Evolutionary conservation across 2,888 invertebrate genomes (phyloP).

Genomic region (Aleiodes leptofemur): DNA sequence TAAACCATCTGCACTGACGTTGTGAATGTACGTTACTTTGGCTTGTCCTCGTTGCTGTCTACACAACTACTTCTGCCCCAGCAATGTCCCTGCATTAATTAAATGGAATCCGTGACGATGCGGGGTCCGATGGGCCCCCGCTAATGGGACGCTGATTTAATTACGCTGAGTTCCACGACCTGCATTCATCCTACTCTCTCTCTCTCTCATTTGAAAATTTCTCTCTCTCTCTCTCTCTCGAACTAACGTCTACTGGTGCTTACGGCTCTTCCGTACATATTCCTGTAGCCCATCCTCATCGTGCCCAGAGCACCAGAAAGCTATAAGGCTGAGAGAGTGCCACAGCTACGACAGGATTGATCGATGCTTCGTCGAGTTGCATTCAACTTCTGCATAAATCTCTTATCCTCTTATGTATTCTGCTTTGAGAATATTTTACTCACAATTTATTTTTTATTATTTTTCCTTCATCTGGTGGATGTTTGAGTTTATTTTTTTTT

Average conservation of each 20-base stretch:
- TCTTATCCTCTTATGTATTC: constrained; percentile 31
- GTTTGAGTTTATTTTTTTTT: background rate
- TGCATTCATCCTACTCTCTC: constrained; percentile 35
- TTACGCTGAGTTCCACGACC: constrained; percentile 63
- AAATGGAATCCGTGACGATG: constrained; percentile 66
- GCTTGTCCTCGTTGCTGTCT: constrained; percentile 57
- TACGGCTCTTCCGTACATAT: constrained; percentile 24
- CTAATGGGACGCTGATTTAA: constrained; percentile 70
- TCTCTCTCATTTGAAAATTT: constrained; percentile 11
- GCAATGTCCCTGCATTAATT: constrained; percentile 68
- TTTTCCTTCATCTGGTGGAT: background rate
- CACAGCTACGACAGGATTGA: constrained; percentile 39
- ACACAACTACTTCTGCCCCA: constrained; percentile 54
- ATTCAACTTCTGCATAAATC: constrained; percentile 33
- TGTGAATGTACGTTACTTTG: constrained; percentile 38
- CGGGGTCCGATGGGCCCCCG: constrained; percentile 61
- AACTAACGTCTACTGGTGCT: constrained; percentile 12
- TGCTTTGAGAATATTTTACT: constrained; percentile 27
- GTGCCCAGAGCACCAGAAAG: constrained; percentile 25
- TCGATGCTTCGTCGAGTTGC: constrained; percentile 39
- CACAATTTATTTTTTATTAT: constrained; percentile 12
- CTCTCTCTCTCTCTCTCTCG: constrained; percentile 17
- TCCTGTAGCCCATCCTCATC: constrained; percentile 20
- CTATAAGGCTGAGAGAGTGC: constrained; percentile 31
- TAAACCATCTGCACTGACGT: constrained; percentile 28